Evolutionary conservation across 2,797 vertebrate species (phyloP).

Genomic region (Antennarius maculatus): DNA sequence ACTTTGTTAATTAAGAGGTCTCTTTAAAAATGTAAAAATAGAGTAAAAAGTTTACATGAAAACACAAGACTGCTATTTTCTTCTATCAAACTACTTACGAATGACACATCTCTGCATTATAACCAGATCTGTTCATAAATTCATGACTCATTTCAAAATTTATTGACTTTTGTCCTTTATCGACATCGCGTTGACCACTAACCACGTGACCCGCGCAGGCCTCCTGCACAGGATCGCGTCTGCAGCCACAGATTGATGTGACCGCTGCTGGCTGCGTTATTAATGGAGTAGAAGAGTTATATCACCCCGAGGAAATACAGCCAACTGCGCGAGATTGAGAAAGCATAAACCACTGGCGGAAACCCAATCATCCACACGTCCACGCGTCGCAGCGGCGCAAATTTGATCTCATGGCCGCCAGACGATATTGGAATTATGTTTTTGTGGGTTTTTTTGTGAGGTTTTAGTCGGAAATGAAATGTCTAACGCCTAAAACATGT

Average conservation of each 20-base stretch:
- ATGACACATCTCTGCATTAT: neutral
- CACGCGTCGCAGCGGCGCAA: slow-evolving; percentile 56
- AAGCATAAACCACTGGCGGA: slow-evolving; percentile 67
- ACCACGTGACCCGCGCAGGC: slow-evolving; percentile 43
- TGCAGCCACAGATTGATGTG: slow-evolving; percentile 65
- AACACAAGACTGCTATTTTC: neutral
- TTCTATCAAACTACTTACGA: neutral
- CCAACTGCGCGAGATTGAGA: slow-evolving; percentile 70
- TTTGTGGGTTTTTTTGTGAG: slow-evolving; percentile 21
- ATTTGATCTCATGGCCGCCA: slow-evolving; percentile 40
- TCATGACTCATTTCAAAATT: slow-evolving; percentile 3
- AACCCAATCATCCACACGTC: slow-evolving; percentile 66
- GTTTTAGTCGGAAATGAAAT: too few species aligned
- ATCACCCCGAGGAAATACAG: slow-evolving; percentile 70
- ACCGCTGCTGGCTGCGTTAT: slow-evolving; percentile 62
- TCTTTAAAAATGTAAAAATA: neutral
- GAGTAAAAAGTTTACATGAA: neutral
- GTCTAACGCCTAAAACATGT: neutral
- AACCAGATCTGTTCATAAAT: slow-evolving; percentile 40
- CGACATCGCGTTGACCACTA: slow-evolving; percentile 48
- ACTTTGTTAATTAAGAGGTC: too few species aligned
- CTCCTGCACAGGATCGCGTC: slow-evolving; percentile 42
- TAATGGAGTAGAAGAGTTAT: slow-evolving; percentile 75
- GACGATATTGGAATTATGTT: slow-evolving; percentile 33
- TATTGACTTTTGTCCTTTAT: too few species aligned